Conservation (phyloP, 2,113 vertebrate species). For the Cygnus atratus region DNA sequence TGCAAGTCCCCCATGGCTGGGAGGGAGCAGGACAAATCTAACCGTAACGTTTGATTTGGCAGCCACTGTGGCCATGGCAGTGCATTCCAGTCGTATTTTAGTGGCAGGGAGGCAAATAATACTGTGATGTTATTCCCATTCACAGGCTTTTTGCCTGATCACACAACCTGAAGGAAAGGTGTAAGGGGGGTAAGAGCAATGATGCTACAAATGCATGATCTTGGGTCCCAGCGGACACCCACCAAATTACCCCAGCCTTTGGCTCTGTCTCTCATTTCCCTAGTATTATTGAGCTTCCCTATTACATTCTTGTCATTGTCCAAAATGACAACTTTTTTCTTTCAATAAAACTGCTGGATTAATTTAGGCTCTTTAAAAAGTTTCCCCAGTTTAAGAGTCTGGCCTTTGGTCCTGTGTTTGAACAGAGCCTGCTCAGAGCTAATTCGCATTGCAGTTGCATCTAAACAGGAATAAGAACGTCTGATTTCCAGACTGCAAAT, state of each 20-base stretch:
- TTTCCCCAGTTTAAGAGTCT: not conserved
- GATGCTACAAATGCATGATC: not conserved
- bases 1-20: not conserved
- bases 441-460: not conserved
- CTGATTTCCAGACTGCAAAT: not conserved
- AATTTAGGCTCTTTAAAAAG: not conserved
- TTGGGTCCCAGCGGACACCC: not conserved
- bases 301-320: not conserved
- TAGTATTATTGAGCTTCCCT: not conserved
- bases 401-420: not conserved
- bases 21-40: not conserved
- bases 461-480: not conserved
- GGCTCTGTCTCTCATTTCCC: not conserved
- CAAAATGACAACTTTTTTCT: not conserved
- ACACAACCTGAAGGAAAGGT: not conserved
- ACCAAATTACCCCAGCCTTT: not conserved
- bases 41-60: not conserved
- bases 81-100: not conserved
- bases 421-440: not conserved
- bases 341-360: not conserved
- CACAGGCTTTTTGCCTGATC: not conserved
- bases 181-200: not conserved
- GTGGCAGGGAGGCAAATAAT: not conserved
- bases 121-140: not conserved
- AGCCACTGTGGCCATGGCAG: not conserved